Evolutionary conservation across 2,888 invertebrate species (phyloP).

Genomic region (Agrotis segetum): DNA sequence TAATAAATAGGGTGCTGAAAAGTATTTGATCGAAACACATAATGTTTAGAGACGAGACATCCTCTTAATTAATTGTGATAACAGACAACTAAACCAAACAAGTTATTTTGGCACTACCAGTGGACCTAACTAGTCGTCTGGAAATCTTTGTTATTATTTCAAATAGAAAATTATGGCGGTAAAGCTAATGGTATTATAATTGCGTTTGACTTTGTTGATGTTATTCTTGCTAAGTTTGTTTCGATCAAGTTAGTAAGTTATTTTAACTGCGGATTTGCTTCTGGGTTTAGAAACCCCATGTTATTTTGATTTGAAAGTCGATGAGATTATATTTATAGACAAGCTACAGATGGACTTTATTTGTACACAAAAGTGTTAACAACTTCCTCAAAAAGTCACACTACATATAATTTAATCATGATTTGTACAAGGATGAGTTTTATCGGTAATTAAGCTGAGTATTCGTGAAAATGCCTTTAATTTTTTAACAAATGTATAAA

Average conservation of each 20-base stretch:
- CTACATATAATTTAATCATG: no score
- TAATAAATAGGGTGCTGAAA: neutral
- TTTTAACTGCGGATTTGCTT: constrained; percentile 14
- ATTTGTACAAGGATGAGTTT: no score
- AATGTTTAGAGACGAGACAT: neutral
- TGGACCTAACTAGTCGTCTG: neutral
- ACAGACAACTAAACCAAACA: neutral
- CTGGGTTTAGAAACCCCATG: constrained; percentile 1
- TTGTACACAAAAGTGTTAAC: neutral
- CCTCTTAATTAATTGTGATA: neutral
- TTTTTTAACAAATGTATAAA: no score
- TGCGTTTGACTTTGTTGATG: constrained; percentile 44
- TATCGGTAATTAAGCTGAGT: no score
- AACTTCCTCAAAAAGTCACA: no score
- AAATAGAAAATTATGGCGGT: constrained; percentile 19
- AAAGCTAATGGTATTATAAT: constrained; percentile 35
- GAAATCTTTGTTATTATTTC: constrained; percentile 28
- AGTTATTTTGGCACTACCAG: neutral
- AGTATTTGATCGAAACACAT: constrained; percentile 22
- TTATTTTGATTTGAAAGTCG: constrained; percentile 27
- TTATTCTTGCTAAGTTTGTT: constrained; percentile 39
- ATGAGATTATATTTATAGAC: neutral
- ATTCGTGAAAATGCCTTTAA: no score
- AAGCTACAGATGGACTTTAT: neutral
- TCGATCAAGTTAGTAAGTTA: constrained; percentile 29